A percentile compares a stretch with the other conserved stretches of the same genome.
These are phyloP conservation scores for Nasonia longicornis DNA, from an alignment of 1,140 invertebrate genomes.

Conservation along the genomic window DNA sequence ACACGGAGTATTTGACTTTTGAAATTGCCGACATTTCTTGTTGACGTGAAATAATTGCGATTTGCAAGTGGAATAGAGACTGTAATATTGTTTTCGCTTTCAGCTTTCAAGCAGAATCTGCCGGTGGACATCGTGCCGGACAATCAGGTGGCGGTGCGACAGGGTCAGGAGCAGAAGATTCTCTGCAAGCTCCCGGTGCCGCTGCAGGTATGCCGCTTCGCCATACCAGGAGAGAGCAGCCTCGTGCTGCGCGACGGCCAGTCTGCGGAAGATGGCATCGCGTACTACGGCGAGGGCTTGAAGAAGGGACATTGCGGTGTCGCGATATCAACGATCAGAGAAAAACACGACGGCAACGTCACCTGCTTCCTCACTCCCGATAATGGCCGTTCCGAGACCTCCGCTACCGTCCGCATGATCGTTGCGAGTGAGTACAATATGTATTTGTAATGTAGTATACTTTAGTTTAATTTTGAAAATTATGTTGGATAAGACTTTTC, in stretches of 20 bases:
- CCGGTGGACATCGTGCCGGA: constrained; percentile 60
- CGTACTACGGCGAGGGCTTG: constrained; percentile 72
- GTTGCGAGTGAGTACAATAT: constrained; percentile 77
- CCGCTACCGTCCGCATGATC: constrained; percentile 73
- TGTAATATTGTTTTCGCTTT: constrained; percentile 38
- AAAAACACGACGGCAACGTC: constrained; percentile 77
- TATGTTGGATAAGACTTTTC: no score
- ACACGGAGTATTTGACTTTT: no score
- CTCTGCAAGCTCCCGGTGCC: constrained; percentile 62
- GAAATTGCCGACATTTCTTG: no score
- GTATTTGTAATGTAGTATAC: no score
- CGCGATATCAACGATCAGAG: constrained; percentile 72
- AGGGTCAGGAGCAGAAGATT: constrained; percentile 66
- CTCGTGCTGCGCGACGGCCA: constrained; percentile 52
- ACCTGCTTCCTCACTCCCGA: constrained; percentile 73
- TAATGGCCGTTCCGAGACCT: constrained; percentile 58
- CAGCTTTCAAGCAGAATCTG: constrained; percentile 50
- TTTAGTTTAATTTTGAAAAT: no score
- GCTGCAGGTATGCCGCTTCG: constrained; percentile 68
- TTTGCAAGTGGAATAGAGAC: no score
- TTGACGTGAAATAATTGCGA: no score
- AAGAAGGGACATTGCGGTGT: constrained; percentile 78
- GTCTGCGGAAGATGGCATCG: constrained; percentile 61
- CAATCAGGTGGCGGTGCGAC: constrained; percentile 54
- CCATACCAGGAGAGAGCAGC: constrained; percentile 66